Evolutionary conservation across 2,113 vertebrate genomes (phyloP).

Genomic region (Poecilia latipinna): DNA sequence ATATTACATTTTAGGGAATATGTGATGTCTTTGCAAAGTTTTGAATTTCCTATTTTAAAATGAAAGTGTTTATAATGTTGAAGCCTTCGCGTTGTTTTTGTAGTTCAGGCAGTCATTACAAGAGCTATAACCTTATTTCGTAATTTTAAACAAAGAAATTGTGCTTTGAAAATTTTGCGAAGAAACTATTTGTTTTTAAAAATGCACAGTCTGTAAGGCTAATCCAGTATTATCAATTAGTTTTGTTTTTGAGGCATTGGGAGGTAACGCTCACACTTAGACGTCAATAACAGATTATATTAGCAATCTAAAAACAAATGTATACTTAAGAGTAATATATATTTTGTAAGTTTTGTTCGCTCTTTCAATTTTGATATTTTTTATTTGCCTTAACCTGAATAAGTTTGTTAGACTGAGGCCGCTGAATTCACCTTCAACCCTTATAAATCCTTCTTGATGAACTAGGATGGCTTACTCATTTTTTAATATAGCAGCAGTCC

Average conservation of each 20-base stretch:
- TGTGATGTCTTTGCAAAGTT: background rate
- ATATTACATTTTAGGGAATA: background rate
- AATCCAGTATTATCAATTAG: background rate
- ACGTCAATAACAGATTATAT: background rate
- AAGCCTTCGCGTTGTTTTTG: background rate
- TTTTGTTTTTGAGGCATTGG: constrained; percentile 8
- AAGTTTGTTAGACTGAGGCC: background rate
- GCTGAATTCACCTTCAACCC: background rate
- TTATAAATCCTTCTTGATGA: background rate
- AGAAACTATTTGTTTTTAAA: background rate
- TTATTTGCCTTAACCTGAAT: background rate
- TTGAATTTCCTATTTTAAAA: background rate
- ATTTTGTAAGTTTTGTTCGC: too few species aligned
- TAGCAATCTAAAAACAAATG: background rate
- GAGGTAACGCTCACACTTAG: background rate
- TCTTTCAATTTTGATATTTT: background rate
- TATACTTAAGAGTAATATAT: background rate
- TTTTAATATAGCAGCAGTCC: background rate
- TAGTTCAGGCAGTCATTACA: background rate
- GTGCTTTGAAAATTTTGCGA: background rate
- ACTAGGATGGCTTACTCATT: background rate
- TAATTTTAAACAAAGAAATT: background rate
- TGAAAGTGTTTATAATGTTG: background rate
- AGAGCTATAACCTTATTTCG: too few species aligned
- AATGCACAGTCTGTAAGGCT: background rate